phyloP scores from a whole-genome alignment of 2,888 invertebrate species.

The Clusia tigrina region DNA sequence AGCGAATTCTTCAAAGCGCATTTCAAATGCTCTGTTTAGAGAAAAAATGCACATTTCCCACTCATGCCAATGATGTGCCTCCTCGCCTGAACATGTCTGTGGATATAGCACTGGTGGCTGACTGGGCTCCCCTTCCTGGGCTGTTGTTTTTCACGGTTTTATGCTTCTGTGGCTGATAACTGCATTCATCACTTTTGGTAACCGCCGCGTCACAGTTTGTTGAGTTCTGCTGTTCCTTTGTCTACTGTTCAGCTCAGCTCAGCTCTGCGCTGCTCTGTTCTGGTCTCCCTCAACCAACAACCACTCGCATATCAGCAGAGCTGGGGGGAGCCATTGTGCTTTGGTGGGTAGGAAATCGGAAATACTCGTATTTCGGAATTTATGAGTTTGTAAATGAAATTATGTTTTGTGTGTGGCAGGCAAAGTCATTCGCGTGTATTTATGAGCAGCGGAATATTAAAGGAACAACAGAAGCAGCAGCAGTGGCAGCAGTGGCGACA shows the following conservation, averaged over 20 bases:
- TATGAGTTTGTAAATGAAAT: conserved; percentile 47
- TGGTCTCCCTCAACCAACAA: not conserved
- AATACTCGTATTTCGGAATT: conserved; percentile 53
- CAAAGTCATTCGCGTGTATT: not conserved
- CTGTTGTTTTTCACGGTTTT: not conserved
- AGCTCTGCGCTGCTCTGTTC: too few species aligned
- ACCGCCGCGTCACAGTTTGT: not conserved
- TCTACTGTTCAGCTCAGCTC: too few species aligned
- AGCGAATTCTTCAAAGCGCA: too few species aligned
- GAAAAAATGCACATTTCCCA: too few species aligned
- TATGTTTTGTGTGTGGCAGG: conserved; percentile 31
- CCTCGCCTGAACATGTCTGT: too few species aligned
- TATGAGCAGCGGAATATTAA: not conserved
- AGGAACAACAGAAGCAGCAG: too few species aligned
- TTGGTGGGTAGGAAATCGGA: conserved; percentile 41
- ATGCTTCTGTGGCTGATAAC: not conserved
- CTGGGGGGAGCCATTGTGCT: too few species aligned
- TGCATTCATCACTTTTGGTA: not conserved
- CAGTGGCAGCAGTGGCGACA: too few species aligned
- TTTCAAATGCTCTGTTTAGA: too few species aligned
- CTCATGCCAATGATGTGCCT: too few species aligned
- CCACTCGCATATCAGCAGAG: too few species aligned
- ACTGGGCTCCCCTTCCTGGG: not conserved
- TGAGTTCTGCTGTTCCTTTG: not conserved
- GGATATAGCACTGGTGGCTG: too few species aligned